Conservation (phyloP, 2,113 vertebrate species). For the Tinamus guttatus region DNA sequence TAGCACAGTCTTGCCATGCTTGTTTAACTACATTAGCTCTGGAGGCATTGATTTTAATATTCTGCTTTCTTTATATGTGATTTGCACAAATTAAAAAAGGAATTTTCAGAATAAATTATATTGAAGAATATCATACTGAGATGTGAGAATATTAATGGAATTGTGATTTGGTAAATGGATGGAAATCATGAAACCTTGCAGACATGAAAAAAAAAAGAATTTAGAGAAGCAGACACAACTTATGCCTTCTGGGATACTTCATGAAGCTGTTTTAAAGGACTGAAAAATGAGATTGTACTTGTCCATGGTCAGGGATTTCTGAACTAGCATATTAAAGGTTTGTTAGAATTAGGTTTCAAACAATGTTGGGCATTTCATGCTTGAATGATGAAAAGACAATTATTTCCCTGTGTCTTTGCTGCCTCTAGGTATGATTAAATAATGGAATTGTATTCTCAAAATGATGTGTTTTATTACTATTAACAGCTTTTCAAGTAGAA, state of each 20-base stretch:
- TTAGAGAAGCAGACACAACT: conserved; percentile 45
- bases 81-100: background rate
- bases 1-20: background rate
- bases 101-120: conserved; percentile 5
- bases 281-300: conserved; percentile 52
- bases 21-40: background rate
- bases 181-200: conserved; percentile 19
- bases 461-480: conserved; percentile 69
- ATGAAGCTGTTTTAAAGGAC: conserved; percentile 54
- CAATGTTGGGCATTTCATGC: conserved; percentile 61
- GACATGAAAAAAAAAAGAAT: background rate
- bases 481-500: conserved; percentile 68
- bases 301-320: conserved; percentile 60
- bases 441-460: conserved; percentile 61
- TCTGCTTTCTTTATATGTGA: background rate
- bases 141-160: background rate
- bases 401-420: conserved; percentile 62
- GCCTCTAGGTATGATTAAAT: conserved; percentile 74
- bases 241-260: conserved; percentile 48
- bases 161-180: background rate
- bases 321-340: conserved; percentile 57
- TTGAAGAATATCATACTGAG: background rate
- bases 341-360: conserved; percentile 70
- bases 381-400: conserved; percentile 69
- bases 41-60: background rate